These are phyloP conservation scores for Drosophila sproati DNA, from an alignment of 1,140 invertebrate species.

Conservation along the genomic window DNA sequence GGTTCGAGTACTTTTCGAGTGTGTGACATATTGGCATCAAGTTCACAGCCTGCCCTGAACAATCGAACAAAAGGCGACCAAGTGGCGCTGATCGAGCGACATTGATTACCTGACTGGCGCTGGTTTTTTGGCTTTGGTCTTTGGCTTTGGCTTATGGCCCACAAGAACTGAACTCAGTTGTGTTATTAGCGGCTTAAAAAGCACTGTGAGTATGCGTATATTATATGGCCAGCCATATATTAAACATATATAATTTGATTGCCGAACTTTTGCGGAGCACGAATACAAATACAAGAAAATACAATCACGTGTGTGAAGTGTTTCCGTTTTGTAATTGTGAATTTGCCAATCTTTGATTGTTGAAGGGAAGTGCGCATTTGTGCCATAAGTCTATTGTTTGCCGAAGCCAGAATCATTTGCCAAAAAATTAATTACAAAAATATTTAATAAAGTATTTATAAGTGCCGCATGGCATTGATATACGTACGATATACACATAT, in stretches of 20 bases:
- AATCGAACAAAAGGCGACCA: slow-evolving; percentile 39
- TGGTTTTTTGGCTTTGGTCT: slow-evolving; percentile 15
- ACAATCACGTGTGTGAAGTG: slow-evolving; percentile 24
- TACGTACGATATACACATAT: slow-evolving; percentile 4
- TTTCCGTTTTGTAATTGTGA: slow-evolving; percentile 76
- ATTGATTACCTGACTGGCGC: slow-evolving; percentile 56
- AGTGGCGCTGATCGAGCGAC: slow-evolving; percentile 44
- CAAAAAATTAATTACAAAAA: slow-evolving; percentile 41
- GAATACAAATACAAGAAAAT: background rate
- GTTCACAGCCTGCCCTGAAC: slow-evolving; percentile 52
- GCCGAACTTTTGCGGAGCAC: slow-evolving; percentile 45
- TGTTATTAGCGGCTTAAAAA: slow-evolving; percentile 68
- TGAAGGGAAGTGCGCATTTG: slow-evolving; percentile 46
- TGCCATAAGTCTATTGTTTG: slow-evolving; percentile 61
- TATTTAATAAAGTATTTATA: slow-evolving; percentile 22
- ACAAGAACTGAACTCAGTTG: slow-evolving; percentile 58
- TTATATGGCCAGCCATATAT: slow-evolving; percentile 33
- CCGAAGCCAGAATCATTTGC: slow-evolving; percentile 44
- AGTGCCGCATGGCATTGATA: slow-evolving; percentile 44
- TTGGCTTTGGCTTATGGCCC: slow-evolving; percentile 33
- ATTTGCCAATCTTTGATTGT: slow-evolving; percentile 56
- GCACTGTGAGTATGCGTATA: slow-evolving; percentile 27
- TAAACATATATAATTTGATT: slow-evolving; percentile 38
- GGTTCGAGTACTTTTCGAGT: slow-evolving; percentile 70
- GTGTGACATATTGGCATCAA: slow-evolving; percentile 82